These are phyloP conservation scores for Chaenocephalus aceratus DNA, from an alignment of 2,113 vertebrate genomes.

Conservation along the genomic window DNA sequence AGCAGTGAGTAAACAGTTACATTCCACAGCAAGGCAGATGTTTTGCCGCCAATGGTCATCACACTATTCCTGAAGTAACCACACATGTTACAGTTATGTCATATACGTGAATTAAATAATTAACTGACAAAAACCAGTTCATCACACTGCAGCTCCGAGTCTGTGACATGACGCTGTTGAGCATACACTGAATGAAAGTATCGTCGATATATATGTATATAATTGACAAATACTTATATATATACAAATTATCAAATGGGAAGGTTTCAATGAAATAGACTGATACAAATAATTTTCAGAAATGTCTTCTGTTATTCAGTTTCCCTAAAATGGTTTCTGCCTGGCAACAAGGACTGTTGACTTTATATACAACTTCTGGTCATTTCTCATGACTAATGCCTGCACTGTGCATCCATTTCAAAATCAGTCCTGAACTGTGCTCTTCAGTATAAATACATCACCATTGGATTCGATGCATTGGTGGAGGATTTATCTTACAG, in stretches of 20 bases:
- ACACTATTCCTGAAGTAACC: not conserved
- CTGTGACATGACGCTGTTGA: not conserved
- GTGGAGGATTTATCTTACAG: not conserved
- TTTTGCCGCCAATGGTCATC: not conserved
- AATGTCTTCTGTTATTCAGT: not conserved
- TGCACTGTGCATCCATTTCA: not conserved
- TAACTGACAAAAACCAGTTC: too few species aligned
- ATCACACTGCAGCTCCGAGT: too few species aligned
- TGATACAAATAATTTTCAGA: not conserved
- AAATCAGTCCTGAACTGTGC: not conserved
- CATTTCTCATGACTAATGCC: not conserved
- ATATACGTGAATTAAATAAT: not conserved
- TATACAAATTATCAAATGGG: not conserved
- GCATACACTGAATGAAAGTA: not conserved
- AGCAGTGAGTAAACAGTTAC: too few species aligned
- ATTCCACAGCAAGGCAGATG: not conserved
- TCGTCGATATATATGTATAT: not conserved
- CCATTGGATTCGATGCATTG: not conserved
- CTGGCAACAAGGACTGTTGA: not conserved
- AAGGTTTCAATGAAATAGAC: not conserved
- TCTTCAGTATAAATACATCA: not conserved
- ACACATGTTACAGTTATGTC: not conserved
- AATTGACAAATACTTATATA: not conserved
- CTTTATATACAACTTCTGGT: not conserved
- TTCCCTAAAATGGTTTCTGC: not conserved